Evolutionary conservation across 2,113 vertebrate genomes (phyloP), one percentile per base, ranked within the genome.

Genomic region (Leuciscus idus): DNA sequence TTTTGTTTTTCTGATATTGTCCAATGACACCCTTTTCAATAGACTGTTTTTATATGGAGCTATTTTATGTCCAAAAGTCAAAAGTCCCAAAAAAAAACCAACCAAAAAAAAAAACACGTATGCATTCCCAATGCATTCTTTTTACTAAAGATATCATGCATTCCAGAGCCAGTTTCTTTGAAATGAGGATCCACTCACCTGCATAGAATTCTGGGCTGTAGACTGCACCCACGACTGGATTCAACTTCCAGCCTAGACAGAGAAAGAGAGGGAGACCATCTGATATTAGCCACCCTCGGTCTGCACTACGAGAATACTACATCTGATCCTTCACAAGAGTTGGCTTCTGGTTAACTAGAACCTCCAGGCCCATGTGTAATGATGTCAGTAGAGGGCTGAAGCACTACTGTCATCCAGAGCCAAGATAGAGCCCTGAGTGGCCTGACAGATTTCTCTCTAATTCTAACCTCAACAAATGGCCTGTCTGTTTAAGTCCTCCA

Each of bases 131-230:
- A 17, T 36, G 33, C 33, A 33, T 33, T 33, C 7, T 23, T 72
- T 72, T 36, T 39, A 39, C 30, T 21, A 70, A 36, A 70, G 66
- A 21, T 43, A 26, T 19, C 19, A 46, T 28, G 13, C n/a, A 48
- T 26, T 46, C 28, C 7, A 48, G 8, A 57, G 59, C 59, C 30
- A 19, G 11, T 66, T 50, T 15, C 33, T 64, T 80, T 62, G 21
- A 80, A 43, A 23, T 13, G 9, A 39, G 2, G 13, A 17, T 74
- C 36, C 46, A 89, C 90, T 94, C 96, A 99, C 98, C 97, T 98
- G 98, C 98, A 98, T 99, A 99, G 96, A 99, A 98, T 94, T 99
- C 98, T 90, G 98, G 98, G 94, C 97, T 98, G 96, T 98, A 99
- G 92, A 99, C 97, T 83, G 98, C 97, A 91, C 98, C 97, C 90